These are phyloP conservation scores for Diorhabda elongata DNA, from an alignment of 1,140 invertebrate species.

Conservation along the genomic window DNA sequence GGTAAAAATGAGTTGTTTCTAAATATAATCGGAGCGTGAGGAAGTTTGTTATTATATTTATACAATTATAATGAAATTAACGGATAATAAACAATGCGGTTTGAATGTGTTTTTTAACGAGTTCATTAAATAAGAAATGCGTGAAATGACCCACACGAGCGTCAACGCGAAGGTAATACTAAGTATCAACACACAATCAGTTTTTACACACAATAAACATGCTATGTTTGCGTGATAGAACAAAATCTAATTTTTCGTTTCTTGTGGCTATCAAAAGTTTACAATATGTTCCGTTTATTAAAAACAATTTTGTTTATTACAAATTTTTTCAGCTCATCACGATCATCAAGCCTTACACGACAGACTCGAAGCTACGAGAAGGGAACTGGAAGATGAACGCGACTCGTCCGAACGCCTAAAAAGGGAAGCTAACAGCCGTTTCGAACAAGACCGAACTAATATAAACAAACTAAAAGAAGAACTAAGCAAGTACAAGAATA, in stretches of 20 bases:
- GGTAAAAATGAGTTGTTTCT: constrained; percentile 36
- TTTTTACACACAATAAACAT: no score
- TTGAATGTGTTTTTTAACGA: background rate
- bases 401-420: constrained; percentile 63
- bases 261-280: no score
- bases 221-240: no score
- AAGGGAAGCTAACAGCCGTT: constrained; percentile 61
- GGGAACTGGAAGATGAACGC: constrained; percentile 68
- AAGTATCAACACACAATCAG: no score
- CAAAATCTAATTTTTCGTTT: no score
- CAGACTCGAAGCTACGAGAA: constrained; percentile 63
- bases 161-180: no score
- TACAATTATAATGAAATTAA: background rate
- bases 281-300: constrained; percentile 8
- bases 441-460: constrained; percentile 66
- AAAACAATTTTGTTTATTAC: background rate
- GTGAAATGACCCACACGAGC: no score
- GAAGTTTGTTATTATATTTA: constrained; percentile 9
- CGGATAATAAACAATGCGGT: background rate
- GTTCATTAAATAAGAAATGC: no score
- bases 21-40: constrained; percentile 30
- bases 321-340: constrained; percentile 62
- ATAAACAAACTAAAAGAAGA: constrained; percentile 74
- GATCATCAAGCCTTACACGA: constrained; percentile 79
- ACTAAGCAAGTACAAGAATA: constrained; percentile 59